These are phyloP conservation scores for Anolis sagrei DNA, from an alignment of 2,113 vertebrate species.

Conservation along the genomic window DNA sequence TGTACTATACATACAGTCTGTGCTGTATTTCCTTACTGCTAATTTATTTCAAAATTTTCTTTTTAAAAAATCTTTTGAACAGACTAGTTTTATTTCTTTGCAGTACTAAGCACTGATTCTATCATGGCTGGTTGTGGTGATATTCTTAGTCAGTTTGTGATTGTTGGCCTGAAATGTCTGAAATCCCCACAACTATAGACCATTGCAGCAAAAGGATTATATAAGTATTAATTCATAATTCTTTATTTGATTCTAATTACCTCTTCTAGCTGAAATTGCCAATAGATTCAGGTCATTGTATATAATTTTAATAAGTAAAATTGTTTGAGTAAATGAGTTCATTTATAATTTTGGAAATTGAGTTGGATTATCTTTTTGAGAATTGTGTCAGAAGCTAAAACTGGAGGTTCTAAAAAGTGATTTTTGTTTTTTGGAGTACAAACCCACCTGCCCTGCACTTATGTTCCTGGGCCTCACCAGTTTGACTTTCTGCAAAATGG, in stretches of 20 bases:
- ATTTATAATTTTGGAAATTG: not conserved
- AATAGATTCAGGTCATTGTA: too few relatives aligned
- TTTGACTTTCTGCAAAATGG: not conserved
- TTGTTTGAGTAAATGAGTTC: not conserved
- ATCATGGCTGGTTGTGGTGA: not conserved
- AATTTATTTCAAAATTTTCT: too few relatives aligned
- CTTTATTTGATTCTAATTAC: not conserved
- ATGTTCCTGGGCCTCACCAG: not conserved
- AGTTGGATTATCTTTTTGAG: not conserved
- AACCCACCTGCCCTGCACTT: not conserved
- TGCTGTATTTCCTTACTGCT: too few relatives aligned
- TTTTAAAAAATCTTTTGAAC: too few relatives aligned
- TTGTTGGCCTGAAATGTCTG: too few relatives aligned
- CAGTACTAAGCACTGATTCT: not conserved
- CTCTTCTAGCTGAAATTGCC: not conserved
- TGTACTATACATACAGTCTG: too few relatives aligned
- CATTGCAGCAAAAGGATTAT: too few relatives aligned
- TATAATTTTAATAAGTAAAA: not conserved
- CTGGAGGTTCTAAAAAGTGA: not conserved
- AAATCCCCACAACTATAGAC: too few relatives aligned
- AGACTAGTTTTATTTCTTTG: not conserved
- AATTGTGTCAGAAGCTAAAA: not conserved
- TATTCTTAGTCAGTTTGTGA: not conserved
- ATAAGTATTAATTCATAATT: not conserved
- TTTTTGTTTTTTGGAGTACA: not conserved